Percentiles rank a stretch among this genome's conserved stretches.
Evolutionary conservation across 92 coral and sea anemone genomes (phyloP).

Genomic region (Zoanthus sociatus): DNA sequence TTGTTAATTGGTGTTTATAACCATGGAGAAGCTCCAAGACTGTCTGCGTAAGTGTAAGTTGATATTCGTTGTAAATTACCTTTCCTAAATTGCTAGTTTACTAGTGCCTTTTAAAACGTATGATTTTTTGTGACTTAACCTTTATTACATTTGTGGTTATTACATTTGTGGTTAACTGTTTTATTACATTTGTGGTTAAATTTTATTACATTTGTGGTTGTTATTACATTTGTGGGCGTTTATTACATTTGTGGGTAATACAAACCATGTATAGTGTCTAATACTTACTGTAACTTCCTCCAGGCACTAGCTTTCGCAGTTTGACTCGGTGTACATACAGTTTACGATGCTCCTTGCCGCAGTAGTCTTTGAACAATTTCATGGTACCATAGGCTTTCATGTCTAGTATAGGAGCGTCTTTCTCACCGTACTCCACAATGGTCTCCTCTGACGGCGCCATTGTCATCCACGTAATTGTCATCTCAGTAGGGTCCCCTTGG

Average conservation of each 20-base stretch:
- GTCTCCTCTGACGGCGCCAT: slow-evolving; percentile 69
- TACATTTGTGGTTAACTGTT: too few relatives aligned
- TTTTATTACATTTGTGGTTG: too few relatives aligned
- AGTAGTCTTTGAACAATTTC: slow-evolving; percentile 42
- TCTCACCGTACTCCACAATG: slow-evolving; percentile 85
- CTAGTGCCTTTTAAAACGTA: too few relatives aligned
- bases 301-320: slow-evolving; percentile 72
- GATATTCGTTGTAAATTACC: too few relatives aligned
- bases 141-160: too few relatives aligned
- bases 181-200: too few relatives aligned
- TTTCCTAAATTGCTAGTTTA: too few relatives aligned
- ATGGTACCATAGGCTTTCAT: slow-evolving; percentile 40
- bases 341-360: slow-evolving; percentile 82
- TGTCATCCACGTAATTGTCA: slow-evolving; percentile 97
- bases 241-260: neutral
- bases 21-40: too few relatives aligned
- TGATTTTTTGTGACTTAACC: too few relatives aligned
- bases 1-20: too few relatives aligned
- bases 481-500: slow-evolving; percentile 79
- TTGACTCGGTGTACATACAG: slow-evolving; percentile 85
- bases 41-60: too few relatives aligned
- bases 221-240: too few relatives aligned
- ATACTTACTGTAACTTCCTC: slow-evolving; percentile 73
- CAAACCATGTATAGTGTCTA: neutral
- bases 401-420: slow-evolving; percentile 66